Evolutionary conservation across 2,113 vertebrate genomes (phyloP).

Genomic region (Tympanuchus pallidicinctus): DNA sequence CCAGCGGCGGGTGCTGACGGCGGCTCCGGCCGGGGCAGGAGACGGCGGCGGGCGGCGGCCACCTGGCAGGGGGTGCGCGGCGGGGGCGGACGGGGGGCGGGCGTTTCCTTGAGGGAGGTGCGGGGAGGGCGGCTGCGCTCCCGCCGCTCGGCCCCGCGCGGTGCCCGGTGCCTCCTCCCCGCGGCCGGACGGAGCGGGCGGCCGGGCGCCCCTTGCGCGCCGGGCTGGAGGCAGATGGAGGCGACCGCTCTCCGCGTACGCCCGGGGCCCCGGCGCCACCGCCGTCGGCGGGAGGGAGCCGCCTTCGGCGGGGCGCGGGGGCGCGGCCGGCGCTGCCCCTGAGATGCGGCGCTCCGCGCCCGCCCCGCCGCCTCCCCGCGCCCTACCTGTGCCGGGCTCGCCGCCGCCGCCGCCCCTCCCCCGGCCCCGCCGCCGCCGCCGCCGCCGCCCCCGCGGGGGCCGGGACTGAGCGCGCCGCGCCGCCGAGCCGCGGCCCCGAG

Average conservation of each 20-base stretch:
- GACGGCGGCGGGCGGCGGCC: too few relatives aligned
- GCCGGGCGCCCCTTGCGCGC: not conserved
- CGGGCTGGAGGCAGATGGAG: constrained; percentile 40
- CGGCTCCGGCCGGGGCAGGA: too few relatives aligned
- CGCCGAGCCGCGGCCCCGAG: not conserved
- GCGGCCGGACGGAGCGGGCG: too few relatives aligned
- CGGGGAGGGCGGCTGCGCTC: not conserved
- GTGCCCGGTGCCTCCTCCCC: too few relatives aligned
- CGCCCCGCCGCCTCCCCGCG: constrained; percentile 13
- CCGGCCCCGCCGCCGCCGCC: not conserved
- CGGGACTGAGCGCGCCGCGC: constrained; percentile 1
- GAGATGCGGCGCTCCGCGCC: constrained; percentile 16
- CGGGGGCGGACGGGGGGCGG: not conserved
- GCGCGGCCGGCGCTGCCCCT: constrained; percentile 54
- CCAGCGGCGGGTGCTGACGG: too few relatives aligned
- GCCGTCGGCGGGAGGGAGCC: not conserved
- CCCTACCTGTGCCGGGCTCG: not conserved
- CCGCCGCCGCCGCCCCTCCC: not conserved
- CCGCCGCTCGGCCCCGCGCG: too few relatives aligned
- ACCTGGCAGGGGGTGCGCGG: not conserved
- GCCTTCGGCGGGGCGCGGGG: constrained; percentile 2
- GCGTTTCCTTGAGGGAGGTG: not conserved
- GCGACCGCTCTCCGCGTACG: not conserved
- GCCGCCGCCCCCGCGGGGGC: constrained; percentile 24
- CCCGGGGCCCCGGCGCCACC: not conserved